Evolutionary conservation across 2,113 vertebrate species (phyloP), one percentile per base, ranked within the genome.

Genomic region (Mastomys natalensis): DNA sequence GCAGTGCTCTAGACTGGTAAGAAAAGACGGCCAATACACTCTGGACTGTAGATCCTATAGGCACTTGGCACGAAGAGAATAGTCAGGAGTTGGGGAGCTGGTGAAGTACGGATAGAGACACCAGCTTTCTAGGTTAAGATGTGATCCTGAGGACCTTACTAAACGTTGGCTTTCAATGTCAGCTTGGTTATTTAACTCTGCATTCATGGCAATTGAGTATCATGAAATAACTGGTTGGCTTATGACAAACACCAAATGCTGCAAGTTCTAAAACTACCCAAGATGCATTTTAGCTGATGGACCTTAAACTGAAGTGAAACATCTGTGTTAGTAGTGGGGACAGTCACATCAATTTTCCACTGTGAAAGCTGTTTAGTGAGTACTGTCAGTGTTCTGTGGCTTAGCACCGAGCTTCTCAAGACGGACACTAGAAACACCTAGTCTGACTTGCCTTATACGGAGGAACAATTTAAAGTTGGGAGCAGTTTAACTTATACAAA

Each of bases 381-480:
- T 45, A 80, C 22, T 93, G 55, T 72, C 37, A 84, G 16, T 5
- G 15, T 66, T 73, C 60, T 85, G 66, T 4, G 58, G 37, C 29
- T 82, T 90, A 93, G 90, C 87, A 93, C 16, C 82, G 90, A 77
- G n/a, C 68, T 81, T 93, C 24, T 64, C 86, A 76, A 88, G n/a
- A 66, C 40, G 66, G 29, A 66, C 37, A 29, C 90, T 26, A 80
- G 87, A 85, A 96, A 91, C 0, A 84, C 34, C 72, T 90, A 91
- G 29, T 58, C 19, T 58, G 93, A 91, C 31, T 81, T 43, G 68
- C 45, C 82, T 88, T 91, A 96, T 1, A 93, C 31, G 87, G 17
- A 88, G 73, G 51, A 74, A 91, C 86, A 95, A 91, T 43, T 3
- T 80, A 77, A 92, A 86, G 64, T 31, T 86, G 66, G 40, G 26